Base-by-base conservation (phyloP, 2,797 vertebrate species). In the Acanthiza pusilla region DNA sequence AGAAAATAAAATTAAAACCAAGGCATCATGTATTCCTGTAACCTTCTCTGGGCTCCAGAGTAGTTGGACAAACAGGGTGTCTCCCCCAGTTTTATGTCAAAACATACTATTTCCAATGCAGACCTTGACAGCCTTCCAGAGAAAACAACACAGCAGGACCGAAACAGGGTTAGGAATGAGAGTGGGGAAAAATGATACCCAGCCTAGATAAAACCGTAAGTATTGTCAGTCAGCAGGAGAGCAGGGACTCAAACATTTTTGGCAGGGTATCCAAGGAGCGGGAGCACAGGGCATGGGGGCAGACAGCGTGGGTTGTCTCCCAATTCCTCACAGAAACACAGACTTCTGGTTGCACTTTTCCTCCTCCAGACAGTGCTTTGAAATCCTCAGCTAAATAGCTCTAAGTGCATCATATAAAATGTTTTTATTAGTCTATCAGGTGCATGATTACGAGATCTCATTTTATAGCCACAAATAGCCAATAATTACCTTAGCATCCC, bases 381-480 rank as follows among this genome's bases (percentile, higher is more conserved):
- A 74, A 76, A 84, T 88, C 66, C 66, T 88, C 43, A 51, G 70
- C 79, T 94, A 68, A 78, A 95, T 88, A 93, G 91, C 85, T 80
- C 66, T 93, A 86, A 96, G 93, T 96, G 90, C 89, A 88, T 83
- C 58, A 38, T 91, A 83, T 92, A 85, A 96, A 96, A 65, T 81
- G 85, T 90, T 95, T 95, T 94, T 88, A 93, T 93, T 94, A 91
- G 88, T 90, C 82, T 93, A 81, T 94, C 93, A 94, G 93, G 94
- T 96, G 62, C 88, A 34, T 38, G 88, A 93, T 92, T 96, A 87
- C 0, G 1, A 94, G 91, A 70, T 77, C 88, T 86, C 62, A 54
- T 92, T 96, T 94, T 95, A 93, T 79, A 82, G 88, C 85, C 82
- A 89, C 85, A 94, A 96, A 94, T 78, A 94, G 79, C 57, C 58